Evolutionary conservation across 2,888 invertebrate genomes (phyloP), one percentile per base, ranked within the genome.

Genomic region (Phyto melanocephala): DNA sequence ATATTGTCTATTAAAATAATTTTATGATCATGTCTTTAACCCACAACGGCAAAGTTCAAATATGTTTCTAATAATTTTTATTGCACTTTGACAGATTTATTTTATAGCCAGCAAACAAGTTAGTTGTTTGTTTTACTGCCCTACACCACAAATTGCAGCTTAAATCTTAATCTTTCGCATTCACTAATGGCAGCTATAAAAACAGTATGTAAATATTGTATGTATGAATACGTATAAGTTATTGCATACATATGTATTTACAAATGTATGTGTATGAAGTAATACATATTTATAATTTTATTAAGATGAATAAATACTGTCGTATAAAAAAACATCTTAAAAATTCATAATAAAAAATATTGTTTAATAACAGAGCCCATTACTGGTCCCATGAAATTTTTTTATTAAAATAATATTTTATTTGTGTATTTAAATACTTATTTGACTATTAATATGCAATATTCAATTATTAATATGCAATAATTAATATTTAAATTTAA

Each of bases 81-180:
- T 22, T n/a, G n/a, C 11, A 24, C 17, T 45, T 22, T 28, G n/a
- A 6, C 62, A 63, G 22, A 42, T 56, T 56, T 11, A 0, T 54
- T 56, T 56, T 56, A 56, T 0, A 4, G 33, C 17, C 10, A 1
- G n/a, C 15, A 5, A 56, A 56, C 15, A 28, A 54, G 15, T 28
- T 28, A 28, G n/a, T 15, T 15, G 8, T 28, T 56, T 17, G 11
- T 62, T 62, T 62, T 45, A 45, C 24, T 45, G 62, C 17, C 45
- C 24, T 28, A 13, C 45, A 24, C 45, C 42, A 62, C 42, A 45
- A 62, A 62, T 62, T 45, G 62, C 60, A 22, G 40, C 28, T 62
- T 1, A 62, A 45, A 42, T 28, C 62, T 62, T 6, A 45, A 10
- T 4, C 45, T 15, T 17, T 6, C 15, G 1, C 11, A 24, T 45